These are phyloP conservation scores for Botrylloides violaceus DNA, from an alignment of 23 tunicate genomes.

Conservation along the genomic window DNA sequence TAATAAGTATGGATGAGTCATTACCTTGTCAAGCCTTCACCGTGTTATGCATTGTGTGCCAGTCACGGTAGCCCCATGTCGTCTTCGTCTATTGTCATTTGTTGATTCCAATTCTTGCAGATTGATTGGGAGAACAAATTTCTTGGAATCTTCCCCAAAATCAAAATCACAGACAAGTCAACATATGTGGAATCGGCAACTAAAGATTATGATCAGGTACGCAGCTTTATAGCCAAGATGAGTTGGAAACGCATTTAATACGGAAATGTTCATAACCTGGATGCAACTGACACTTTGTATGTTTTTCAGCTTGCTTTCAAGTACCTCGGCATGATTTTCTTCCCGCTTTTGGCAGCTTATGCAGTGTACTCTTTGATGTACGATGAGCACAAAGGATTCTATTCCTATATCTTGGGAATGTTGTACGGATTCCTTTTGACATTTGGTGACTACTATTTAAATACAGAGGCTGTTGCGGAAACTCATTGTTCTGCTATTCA, in stretches of 20 bases:
- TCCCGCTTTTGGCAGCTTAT: conserved; percentile 72
- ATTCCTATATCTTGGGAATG: conserved; percentile 67
- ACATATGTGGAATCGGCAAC: conserved; percentile 84
- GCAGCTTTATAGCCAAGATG: not conserved
- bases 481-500: not conserved
- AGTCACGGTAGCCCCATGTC: too few species aligned
- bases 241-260: not conserved
- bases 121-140: conserved; percentile 32
- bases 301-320: conserved; percentile 73
- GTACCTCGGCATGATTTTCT: conserved; percentile 67
- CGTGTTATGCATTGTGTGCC: too few species aligned
- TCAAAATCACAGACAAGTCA: conserved; percentile 76
- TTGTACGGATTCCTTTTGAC: conserved; percentile 87
- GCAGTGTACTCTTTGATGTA: conserved; percentile 73
- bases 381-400: conserved; percentile 88
- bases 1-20: too few species aligned
- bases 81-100: too few species aligned
- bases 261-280: not conserved
- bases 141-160: conserved; percentile 55
- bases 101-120: conserved; percentile 6
- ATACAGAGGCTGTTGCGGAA: too few species aligned
- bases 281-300: not conserved
- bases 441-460: conserved; percentile 33
- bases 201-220: conserved; percentile 62
- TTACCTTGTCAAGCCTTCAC: too few species aligned